Base-by-base conservation (phyloP, 2,888 invertebrate species). In the Diploptera punctata region DNA sequence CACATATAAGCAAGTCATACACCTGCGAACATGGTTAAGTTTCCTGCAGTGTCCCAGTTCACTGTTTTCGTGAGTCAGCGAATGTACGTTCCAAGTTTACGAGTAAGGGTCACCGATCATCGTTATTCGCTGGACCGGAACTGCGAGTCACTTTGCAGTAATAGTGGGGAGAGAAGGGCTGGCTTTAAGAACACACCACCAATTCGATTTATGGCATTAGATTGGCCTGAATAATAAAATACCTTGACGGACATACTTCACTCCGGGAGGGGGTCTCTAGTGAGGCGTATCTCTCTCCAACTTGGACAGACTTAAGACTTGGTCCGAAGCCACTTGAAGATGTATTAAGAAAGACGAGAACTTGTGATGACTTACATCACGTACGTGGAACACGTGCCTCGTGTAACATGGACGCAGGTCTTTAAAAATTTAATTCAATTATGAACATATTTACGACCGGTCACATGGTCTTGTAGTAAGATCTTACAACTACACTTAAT, bases 141-240 rank as follows among this genome's bases (percentile, higher is more conserved):
- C 62, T 52, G 21, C 24, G n/a, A 62, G 62, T 43, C 43, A 62
- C 62, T 62, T 62, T 43, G 10, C 13, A 0, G 57, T 57, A 57
- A 38, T 31, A 18, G 21, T 31, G 5, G 52, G 21, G 18, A 31
- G 31, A 67, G 38, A 18, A 10, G 67, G 44, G 54, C 47, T 33
- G 29, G 38, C 24, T 38, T 49, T 57, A 67, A 67, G 44, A 57
- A 71, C 65, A 65, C 24, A 57, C n/a, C n/a, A n/a, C 43, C 54
- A 43, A 52, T 70, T 65, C 71, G 57, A 71, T 71, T 71, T 71
- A 71, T 54, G 67, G n/a, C 67, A 21, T 44, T 44, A 57, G 18
- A 47, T n/a, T 54, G 71, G 67, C 43, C 19, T 67, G 67, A 71
- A 67, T 67, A 57, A 38, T 70, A 70, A 70, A 70, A 54, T 49